phyloP scores from a whole-genome alignment of 1,140 invertebrate species.

The Aricia agestis region DNA sequence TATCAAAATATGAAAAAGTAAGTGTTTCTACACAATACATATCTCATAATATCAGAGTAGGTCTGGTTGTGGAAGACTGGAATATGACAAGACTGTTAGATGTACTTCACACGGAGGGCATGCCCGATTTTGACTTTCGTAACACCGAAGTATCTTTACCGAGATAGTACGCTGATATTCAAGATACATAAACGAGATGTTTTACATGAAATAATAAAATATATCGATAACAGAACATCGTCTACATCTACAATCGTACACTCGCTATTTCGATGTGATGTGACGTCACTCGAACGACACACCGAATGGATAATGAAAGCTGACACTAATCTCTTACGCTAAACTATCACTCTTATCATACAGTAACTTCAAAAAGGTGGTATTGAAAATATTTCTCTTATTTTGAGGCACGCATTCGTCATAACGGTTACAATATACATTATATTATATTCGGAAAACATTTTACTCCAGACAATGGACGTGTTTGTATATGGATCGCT shows the following conservation, averaged over 20 bases:
- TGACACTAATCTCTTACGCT: slow-evolving; percentile 15
- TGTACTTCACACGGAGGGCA: not conserved
- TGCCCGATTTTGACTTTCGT: too few species aligned
- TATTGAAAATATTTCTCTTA: slow-evolving; percentile 59
- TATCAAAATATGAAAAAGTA: not conserved
- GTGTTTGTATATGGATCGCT: slow-evolving; percentile 53
- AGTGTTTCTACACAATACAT: not conserved
- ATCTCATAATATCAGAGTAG: not conserved
- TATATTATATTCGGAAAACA: slow-evolving; percentile 48
- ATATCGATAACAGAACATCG: not conserved
- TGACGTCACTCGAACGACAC: not conserved
- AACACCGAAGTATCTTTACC: too few species aligned
- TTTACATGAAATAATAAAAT: not conserved
- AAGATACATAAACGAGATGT: not conserved
- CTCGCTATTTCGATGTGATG: not conserved
- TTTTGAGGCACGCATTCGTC: slow-evolving; percentile 61
- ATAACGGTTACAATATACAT: slow-evolving; percentile 36
- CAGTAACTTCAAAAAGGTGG: slow-evolving; percentile 43
- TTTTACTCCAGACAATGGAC: slow-evolving; percentile 51
- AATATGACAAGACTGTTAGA: not conserved
- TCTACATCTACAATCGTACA: slow-evolving; percentile 2
- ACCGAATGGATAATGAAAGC: slow-evolving; percentile 12
- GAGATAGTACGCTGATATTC: not conserved
- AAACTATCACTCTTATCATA: slow-evolving; percentile 29
- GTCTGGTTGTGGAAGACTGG: slow-evolving; percentile 7